Evolutionary conservation across 2,113 vertebrate genomes (phyloP), one percentile per base, ranked within the genome.

Genomic region (Gambusia holbrooki): DNA sequence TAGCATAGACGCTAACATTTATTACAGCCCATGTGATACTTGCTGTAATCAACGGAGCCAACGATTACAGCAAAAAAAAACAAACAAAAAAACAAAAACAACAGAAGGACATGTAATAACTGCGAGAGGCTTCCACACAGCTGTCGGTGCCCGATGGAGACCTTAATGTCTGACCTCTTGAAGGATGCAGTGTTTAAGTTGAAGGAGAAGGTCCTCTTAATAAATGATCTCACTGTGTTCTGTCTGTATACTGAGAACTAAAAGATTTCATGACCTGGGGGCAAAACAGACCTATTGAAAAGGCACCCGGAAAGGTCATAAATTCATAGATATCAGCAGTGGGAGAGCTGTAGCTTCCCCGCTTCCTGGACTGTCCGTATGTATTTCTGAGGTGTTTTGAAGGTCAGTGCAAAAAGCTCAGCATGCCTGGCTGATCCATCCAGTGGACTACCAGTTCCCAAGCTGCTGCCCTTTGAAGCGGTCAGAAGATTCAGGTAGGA

Each of bases 291-390:
- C 69, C 81, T 80, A 77, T 62, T 37, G 77, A 48, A 80, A 84
- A 79, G 61, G 27, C 58, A 84, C 48, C 12, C 48, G 66, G 80
- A 88, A 89, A 92, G 84, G 84, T 90, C 87, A 86, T 76, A 73
- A 79, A 88, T 86, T 76, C 84, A 79, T 60, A 73, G 73, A 84
- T 75, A 82, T 81, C 69, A 81, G 73, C 77, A 51, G 67, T 37
- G 12, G 63, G 51, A 68, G 71, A 25, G 28, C 60, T 62, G 70
- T 75, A 82, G 70, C 75, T 86, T 81, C 67, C 28, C 25, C 33
- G n/a, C 54, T 65, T 79, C 72, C 78, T 68, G 45, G 71, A 79
- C 42, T 28, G 82, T 79, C 54, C 69, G 66, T 10, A 67, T 77
- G 64, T 64, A 72, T 62, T 66, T 85, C 74, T 63, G 76, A 82